These are phyloP conservation scores for Drosophila willistoni DNA, from an alignment of 1,140 invertebrate genomes.

Conservation along the genomic window DNA sequence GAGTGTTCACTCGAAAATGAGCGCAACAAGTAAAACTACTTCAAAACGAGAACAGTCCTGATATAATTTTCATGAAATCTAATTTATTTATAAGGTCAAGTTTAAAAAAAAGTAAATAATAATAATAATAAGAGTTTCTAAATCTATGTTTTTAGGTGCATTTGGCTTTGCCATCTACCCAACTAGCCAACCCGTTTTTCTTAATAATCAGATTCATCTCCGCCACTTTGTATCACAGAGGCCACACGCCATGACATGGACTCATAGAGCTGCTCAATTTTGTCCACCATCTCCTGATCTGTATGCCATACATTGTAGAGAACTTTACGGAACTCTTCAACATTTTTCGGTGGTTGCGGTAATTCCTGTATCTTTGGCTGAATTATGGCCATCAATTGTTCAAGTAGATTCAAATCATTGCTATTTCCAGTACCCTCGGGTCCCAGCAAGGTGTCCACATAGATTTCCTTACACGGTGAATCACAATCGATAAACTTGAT, in stretches of 20 bases:
- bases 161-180: conserved; percentile 3
- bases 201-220: conserved; percentile 43
- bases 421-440: conserved; percentile 37
- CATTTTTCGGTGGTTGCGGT: conserved; percentile 45
- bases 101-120: neutral
- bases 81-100: neutral
- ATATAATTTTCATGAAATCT: conserved; percentile 37
- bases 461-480: conserved; percentile 50
- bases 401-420: conserved; percentile 59
- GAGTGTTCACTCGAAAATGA: too few species aligned
- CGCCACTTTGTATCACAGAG: conserved; percentile 49
- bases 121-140: neutral
- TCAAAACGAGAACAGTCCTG: too few species aligned
- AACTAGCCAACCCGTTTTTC: neutral
- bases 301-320: conserved; percentile 68
- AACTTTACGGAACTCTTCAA: conserved; percentile 50
- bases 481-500: conserved; percentile 30
- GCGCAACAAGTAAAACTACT: too few species aligned
- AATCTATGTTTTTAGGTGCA: neutral
- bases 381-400: conserved; percentile 64
- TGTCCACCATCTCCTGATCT: conserved; percentile 58
- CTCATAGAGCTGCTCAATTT: conserved; percentile 58
- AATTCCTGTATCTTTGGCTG: conserved; percentile 52
- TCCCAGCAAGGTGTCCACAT: conserved; percentile 55
- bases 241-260: conserved; percentile 61